These are phyloP conservation scores for Epinotia nisella DNA, from an alignment of 2,888 invertebrate genomes.

Conservation along the genomic window DNA sequence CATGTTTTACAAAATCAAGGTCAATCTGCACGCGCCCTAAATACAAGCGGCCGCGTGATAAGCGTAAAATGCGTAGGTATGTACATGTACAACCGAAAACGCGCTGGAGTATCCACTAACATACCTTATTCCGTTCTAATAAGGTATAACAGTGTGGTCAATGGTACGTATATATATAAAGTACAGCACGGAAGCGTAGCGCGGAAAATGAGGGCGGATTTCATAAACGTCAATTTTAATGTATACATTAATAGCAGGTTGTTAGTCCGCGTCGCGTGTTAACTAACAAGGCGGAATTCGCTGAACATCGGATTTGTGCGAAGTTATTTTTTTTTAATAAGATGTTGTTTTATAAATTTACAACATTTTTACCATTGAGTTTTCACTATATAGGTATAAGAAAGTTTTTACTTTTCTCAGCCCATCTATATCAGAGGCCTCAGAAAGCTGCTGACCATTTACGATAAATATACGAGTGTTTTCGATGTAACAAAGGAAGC, in stretches of 20 bases:
- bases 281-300: not conserved
- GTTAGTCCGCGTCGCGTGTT: slow-evolving; percentile 16
- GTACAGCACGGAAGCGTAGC: not conserved
- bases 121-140: not conserved
- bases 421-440: too few species aligned
- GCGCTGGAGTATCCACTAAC: not conserved
- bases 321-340: not conserved
- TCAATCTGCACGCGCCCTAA: slow-evolving; percentile 11
- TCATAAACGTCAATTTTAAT: slow-evolving; percentile 21
- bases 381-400: too few species aligned
- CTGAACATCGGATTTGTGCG: not conserved
- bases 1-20: not conserved
- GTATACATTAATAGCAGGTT: slow-evolving; percentile 23
- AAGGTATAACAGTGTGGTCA: not conserved
- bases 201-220: slow-evolving; percentile 13
- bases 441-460: too few species aligned
- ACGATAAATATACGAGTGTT: too few species aligned
- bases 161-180: not conserved
- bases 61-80: slow-evolving; percentile 10
- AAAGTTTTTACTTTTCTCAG: too few species aligned
- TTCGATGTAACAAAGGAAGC: too few species aligned
- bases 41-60: not conserved
- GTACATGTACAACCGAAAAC: not conserved
- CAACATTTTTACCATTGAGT: too few species aligned
- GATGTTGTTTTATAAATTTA: too few species aligned